Conservation (phyloP, 2,888 invertebrate genomes). For the Masnerella sp. region DNA sequence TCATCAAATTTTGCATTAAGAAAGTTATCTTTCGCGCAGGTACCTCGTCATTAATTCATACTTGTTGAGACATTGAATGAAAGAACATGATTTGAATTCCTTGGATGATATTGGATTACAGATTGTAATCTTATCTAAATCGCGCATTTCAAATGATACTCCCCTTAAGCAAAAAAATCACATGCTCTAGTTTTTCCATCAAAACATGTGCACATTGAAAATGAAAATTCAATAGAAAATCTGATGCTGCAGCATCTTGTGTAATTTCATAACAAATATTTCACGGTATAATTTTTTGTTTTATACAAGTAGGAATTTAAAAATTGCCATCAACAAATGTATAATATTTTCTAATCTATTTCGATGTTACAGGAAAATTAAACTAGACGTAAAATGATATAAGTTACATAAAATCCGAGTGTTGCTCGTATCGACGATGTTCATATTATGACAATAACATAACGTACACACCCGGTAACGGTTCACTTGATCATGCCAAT, state of each 20-base stretch:
- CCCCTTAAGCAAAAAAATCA: slow-evolving; percentile 36
- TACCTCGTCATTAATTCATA: slow-evolving; percentile 9
- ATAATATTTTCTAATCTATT: too few species aligned
- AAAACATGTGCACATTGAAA: too few species aligned
- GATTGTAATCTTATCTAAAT: slow-evolving; percentile 35
- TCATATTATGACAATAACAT: slow-evolving; percentile 20
- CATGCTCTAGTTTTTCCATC: slow-evolving; percentile 14
- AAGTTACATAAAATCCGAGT: neutral
- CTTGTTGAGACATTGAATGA: slow-evolving; percentile 11
- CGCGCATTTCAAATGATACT: slow-evolving; percentile 33
- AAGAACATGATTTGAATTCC: slow-evolving; percentile 39
- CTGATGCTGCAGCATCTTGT: neutral
- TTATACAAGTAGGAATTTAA: too few species aligned
- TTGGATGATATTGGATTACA: slow-evolving; percentile 34
- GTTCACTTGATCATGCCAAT: slow-evolving; percentile 43
- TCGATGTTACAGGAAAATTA: too few species aligned
- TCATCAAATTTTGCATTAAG: neutral
- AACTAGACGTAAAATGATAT: too few species aligned
- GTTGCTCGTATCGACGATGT: neutral
- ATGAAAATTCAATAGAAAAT: neutral
- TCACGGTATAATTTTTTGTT: too few species aligned
- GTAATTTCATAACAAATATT: too few species aligned
- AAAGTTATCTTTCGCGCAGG: neutral
- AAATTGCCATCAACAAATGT: too few species aligned
- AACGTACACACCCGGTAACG: slow-evolving; percentile 36